These are phyloP conservation scores for Pachycephala philippinensis DNA, from an alignment of 2,113 vertebrate genomes.

Conservation along the genomic window DNA sequence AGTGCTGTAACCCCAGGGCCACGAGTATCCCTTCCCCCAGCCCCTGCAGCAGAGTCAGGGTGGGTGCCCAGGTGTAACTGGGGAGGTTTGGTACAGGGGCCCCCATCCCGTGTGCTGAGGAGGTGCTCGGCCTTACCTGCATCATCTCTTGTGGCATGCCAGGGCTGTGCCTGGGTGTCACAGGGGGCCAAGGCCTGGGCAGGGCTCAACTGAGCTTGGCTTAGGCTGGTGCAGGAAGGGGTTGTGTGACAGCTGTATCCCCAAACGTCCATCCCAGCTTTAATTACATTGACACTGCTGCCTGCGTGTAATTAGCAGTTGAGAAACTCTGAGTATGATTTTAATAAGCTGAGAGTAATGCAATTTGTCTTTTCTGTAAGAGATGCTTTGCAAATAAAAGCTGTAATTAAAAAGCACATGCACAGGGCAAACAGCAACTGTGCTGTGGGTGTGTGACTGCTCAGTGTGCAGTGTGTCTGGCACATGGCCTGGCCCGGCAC, in stretches of 20 bases:
- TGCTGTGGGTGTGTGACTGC: background rate
- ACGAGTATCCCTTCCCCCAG: fast-evolving
- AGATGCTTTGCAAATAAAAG: constrained; percentile 7
- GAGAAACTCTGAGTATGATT: constrained; percentile 13
- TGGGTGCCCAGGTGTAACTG: background rate
- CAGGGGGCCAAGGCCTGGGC: fast-evolving
- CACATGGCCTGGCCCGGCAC: background rate
- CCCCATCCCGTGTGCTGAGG: background rate
- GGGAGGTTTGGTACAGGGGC: background rate
- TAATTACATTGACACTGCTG: constrained; percentile 16
- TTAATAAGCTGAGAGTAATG: constrained; percentile 43
- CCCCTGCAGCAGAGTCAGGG: background rate
- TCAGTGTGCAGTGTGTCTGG: fast-evolving
- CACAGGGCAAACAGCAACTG: background rate
- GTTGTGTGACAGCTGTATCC: background rate
- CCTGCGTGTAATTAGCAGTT: constrained; percentile 20
- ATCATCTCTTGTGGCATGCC: fast-evolving
- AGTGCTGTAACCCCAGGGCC: background rate
- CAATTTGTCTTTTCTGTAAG: constrained; percentile 7
- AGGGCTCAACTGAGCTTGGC: background rate
- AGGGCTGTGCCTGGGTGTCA: background rate
- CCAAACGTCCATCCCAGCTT: background rate
- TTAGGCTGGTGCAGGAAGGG: background rate
- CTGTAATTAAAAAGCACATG: background rate
- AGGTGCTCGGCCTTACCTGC: background rate